A percentile compares a stretch with the other conserved stretches of the same genome.
Evolutionary conservation across 2,113 vertebrate genomes (phyloP).

Genomic region (Numenius arquata): DNA sequence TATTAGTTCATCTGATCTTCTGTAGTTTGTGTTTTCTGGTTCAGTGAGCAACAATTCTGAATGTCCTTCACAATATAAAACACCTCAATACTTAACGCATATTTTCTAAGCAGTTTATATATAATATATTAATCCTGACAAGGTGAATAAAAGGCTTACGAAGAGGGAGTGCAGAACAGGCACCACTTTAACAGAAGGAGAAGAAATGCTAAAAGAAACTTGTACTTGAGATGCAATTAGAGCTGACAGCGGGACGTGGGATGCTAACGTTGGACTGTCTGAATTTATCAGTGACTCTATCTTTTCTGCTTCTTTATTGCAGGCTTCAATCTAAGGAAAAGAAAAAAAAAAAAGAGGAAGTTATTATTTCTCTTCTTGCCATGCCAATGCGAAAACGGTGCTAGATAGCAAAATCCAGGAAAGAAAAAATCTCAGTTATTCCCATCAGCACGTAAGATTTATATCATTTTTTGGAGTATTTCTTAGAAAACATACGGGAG

Average conservation of each 20-base stretch:
- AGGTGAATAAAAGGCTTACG: slow-evolving; percentile 56
- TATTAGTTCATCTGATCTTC: neutral
- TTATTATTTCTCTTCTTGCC: neutral
- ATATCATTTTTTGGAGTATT: neutral
- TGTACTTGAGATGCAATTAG: slow-evolving; percentile 87
- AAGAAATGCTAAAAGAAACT: slow-evolving; percentile 79
- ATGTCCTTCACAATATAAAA: slow-evolving; percentile 19
- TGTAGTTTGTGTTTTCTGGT: neutral
- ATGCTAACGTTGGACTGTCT: slow-evolving; percentile 88
- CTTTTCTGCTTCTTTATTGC: slow-evolving; percentile 98
- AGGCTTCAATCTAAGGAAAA: slow-evolving; percentile 87
- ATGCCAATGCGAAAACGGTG: neutral
- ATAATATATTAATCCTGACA: neutral
- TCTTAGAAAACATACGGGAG: neutral
- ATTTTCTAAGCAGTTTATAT: slow-evolving; percentile 24
- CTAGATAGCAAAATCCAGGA: neutral
- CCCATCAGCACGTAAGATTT: neutral
- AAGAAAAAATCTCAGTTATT: neutral
- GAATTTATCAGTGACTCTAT: slow-evolving; percentile 96
- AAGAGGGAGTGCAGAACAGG: slow-evolving; percentile 28
- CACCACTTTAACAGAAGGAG: slow-evolving; percentile 5
- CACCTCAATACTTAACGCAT: neutral
- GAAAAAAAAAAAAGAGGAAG: neutral
- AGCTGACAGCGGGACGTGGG: slow-evolving; percentile 91
- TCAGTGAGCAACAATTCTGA: neutral